phyloP scores from a whole-genome alignment of 2,113 vertebrate species.

The Leucosticte australis region DNA sequence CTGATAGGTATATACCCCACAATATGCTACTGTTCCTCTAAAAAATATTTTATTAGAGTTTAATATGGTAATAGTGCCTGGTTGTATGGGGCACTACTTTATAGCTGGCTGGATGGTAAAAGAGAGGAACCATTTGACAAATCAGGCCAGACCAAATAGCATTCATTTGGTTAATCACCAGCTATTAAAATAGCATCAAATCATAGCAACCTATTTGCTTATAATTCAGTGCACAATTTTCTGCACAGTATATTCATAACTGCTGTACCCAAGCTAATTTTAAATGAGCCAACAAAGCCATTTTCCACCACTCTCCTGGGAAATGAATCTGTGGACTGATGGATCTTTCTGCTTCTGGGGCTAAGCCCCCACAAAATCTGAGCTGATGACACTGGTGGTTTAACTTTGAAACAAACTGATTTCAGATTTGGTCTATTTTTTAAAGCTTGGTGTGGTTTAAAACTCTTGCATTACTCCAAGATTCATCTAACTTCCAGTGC shows the following conservation, averaged over 20 bases:
- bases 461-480: constrained; percentile 30
- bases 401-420: constrained; percentile 57
- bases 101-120: neutral
- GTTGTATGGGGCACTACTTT: neutral
- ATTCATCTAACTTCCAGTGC: constrained; percentile 73
- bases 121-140: constrained; percentile 41
- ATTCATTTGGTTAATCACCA: constrained; percentile 59
- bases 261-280: constrained; percentile 77
- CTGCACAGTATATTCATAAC: constrained; percentile 71
- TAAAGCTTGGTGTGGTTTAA: neutral
- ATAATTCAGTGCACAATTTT: constrained; percentile 71
- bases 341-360: constrained; percentile 62
- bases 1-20: neutral
- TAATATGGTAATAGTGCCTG: neutral
- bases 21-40: neutral
- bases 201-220: constrained; percentile 65
- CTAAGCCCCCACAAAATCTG: constrained; percentile 55
- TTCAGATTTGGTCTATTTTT: constrained; percentile 25
- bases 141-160: constrained; percentile 46
- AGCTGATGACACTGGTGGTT: constrained; percentile 33
- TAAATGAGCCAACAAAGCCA: constrained; percentile 68
- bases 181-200: constrained; percentile 64
- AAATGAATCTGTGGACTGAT: constrained; percentile 64
- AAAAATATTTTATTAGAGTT: neutral
- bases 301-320: constrained; percentile 59